A percentile compares a stretch with the other conserved stretches of the same genome.
Evolutionary conservation across 2,113 vertebrate species (phyloP).

Genomic region (Vulpes ferrilata): DNA sequence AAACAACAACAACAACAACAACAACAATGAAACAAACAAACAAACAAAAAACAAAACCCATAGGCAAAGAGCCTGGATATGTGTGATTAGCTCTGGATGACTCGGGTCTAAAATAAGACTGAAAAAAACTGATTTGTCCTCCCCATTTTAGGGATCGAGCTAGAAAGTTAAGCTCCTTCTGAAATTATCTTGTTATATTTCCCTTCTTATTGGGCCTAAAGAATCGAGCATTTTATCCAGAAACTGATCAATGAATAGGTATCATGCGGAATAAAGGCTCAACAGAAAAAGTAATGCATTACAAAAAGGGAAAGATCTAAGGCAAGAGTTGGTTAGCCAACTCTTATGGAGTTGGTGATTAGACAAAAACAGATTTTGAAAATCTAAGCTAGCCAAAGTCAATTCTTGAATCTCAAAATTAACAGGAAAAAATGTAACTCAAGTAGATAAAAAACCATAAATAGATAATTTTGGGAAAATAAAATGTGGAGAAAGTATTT

Average conservation of each 20-base stretch:
- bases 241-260: not conserved
- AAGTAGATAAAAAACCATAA: not conserved
- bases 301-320: not conserved
- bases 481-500: not conserved
- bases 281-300: not conserved
- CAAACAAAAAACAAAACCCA: too few species aligned
- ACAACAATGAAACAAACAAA: too few species aligned
- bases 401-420: not conserved
- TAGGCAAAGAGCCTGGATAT: not conserved
- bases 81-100: not conserved
- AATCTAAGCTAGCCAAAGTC: not conserved
- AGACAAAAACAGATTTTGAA: not conserved
- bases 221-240: not conserved
- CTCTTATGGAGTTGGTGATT: not conserved
- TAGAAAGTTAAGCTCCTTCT: not conserved
- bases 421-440: not conserved
- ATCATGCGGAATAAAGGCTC: not conserved
- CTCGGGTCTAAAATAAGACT: not conserved
- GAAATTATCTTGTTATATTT: not conserved
- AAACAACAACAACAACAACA: too few species aligned
- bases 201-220: not conserved
- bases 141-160: not conserved
- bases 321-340: not conserved
- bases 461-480: not conserved
- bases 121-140: not conserved